Percentiles rank a stretch among this genome's conserved stretches.
These are phyloP conservation scores for Threskiornis aethiopicus DNA, from an alignment of 2,797 vertebrate species.

Conservation along the genomic window DNA sequence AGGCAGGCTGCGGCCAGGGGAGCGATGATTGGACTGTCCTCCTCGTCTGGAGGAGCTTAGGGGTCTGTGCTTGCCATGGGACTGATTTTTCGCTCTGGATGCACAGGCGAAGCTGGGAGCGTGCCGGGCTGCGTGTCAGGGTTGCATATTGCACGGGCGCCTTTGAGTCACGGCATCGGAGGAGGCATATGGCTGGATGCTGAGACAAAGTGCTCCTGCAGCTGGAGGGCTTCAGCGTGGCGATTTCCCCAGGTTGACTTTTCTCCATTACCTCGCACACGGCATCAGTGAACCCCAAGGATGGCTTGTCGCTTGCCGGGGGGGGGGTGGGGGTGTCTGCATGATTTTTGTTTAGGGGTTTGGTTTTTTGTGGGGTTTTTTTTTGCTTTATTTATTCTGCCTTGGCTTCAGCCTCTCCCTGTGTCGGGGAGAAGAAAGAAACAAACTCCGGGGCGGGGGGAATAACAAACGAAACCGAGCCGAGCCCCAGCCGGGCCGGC, in stretches of 20 bases:
- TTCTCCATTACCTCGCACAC: not conserved
- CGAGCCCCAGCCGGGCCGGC: not conserved
- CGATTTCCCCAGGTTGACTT: not conserved
- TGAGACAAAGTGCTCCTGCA: constrained; percentile 5
- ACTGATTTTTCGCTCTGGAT: not conserved
- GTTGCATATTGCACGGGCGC: not conserved
- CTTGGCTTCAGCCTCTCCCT: not conserved
- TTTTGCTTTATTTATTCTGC: not conserved
- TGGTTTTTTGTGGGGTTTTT: not conserved
- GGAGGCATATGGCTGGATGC: not conserved
- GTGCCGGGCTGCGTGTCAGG: not conserved
- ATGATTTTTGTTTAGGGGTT: not conserved
- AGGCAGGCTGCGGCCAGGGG: not conserved
- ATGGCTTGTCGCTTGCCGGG: not conserved
- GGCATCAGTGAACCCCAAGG: not conserved
- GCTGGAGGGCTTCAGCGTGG: not conserved
- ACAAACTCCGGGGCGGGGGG: not conserved
- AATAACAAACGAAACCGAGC: not conserved
- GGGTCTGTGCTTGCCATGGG: not conserved
- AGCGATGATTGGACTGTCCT: not conserved
- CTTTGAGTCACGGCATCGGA: not conserved
- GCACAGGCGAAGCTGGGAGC: not conserved
- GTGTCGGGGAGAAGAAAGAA: not conserved
- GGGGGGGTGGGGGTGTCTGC: not conserved
- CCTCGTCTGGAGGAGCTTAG: not conserved